phyloP scores from a whole-genome alignment of 2,888 invertebrate genomes.

The Erynnis tages region DNA sequence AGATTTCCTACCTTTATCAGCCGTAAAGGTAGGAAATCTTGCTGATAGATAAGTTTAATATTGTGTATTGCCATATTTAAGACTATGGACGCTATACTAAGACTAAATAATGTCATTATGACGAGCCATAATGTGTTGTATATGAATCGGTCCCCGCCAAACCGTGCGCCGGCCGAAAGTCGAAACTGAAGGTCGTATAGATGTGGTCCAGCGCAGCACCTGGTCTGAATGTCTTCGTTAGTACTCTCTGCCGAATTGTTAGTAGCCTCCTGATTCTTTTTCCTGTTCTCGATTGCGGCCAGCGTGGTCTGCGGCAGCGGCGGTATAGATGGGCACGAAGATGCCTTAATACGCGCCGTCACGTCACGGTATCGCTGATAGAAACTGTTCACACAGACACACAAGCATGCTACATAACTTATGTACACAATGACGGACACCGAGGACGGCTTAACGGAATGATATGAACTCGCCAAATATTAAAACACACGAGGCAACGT shows the following conservation, averaged over 20 bases:
- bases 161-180: not conserved
- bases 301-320: constrained; percentile 76
- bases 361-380: constrained; percentile 93
- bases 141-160: no score
- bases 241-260: constrained; percentile 58
- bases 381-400: constrained; percentile 85
- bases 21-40: no score
- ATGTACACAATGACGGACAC: constrained; percentile 19
- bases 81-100: no score
- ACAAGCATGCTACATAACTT: constrained; percentile 36
- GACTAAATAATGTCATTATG: no score
- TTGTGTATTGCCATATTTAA: no score
- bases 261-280: constrained; percentile 59
- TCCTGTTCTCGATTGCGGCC: constrained; percentile 52
- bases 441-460: constrained; percentile 14
- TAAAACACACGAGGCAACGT: constrained; percentile 1
- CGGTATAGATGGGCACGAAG: constrained; percentile 89
- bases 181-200: constrained; percentile 12
- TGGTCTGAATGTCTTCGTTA: constrained; percentile 71
- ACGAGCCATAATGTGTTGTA: no score
- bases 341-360: constrained; percentile 93
- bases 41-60: no score
- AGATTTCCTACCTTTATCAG: no score
- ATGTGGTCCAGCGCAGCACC: constrained; percentile 64
- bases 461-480: constrained; percentile 11